Percentiles rank a stretch among this genome's conserved stretches.
phyloP scores from a whole-genome alignment of 2,888 invertebrate genomes.

The Habroteleia sp. region DNA sequence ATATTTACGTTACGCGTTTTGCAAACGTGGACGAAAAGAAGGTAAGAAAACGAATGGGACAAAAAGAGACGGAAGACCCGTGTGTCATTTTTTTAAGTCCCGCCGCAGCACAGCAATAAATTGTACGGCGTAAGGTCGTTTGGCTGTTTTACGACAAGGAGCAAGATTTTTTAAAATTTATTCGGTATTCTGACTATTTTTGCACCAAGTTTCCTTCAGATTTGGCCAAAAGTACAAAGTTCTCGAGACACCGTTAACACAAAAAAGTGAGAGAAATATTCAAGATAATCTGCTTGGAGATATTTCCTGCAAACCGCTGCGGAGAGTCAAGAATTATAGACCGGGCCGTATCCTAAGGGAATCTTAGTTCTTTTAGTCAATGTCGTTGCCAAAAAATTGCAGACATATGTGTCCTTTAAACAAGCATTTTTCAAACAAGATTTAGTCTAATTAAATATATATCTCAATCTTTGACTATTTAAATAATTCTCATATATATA shows the following conservation, averaged over 20 bases:
- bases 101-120: slow-evolving; percentile 42
- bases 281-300: slow-evolving; percentile 60
- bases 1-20: slow-evolving; percentile 30
- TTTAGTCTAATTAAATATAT: slow-evolving; percentile 16
- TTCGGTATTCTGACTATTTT: slow-evolving; percentile 52
- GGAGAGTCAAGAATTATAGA: slow-evolving; percentile 64
- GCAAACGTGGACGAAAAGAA: not conserved
- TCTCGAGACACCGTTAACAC: slow-evolving; percentile 55
- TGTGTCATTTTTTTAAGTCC: slow-evolving; percentile 46
- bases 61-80: slow-evolving; percentile 4
- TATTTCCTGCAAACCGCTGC: slow-evolving; percentile 60
- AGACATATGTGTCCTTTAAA: slow-evolving; percentile 37
- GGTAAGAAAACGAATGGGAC: slow-evolving; percentile 7
- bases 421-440: slow-evolving; percentile 17
- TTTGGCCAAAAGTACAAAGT: slow-evolving; percentile 57
- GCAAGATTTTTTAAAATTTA: slow-evolving; percentile 59
- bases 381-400: slow-evolving; percentile 53
- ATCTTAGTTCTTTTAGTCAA: slow-evolving; percentile 50
- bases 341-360: slow-evolving; percentile 52
- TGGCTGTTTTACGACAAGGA: slow-evolving; percentile 51
- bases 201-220: slow-evolving; percentile 55
- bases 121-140: slow-evolving; percentile 50
- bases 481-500: too few species aligned
- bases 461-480: too few species aligned
- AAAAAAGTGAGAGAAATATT: slow-evolving; percentile 60